Conservation (phyloP, 2,888 invertebrate species). For the Nymphalis c-album region DNA sequence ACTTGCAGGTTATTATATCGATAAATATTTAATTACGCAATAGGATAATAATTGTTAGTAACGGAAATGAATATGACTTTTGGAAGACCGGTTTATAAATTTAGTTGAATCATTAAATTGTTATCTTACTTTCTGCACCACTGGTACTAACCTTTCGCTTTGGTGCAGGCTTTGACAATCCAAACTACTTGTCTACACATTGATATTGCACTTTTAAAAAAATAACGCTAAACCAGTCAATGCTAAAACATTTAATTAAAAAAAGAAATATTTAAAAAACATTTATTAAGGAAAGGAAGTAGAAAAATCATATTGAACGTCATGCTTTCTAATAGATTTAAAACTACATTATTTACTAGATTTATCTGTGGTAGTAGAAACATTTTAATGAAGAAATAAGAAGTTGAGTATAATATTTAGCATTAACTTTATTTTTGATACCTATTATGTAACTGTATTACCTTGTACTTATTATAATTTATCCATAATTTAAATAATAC, state of each 20-base stretch:
- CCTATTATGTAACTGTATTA: too few relatives aligned
- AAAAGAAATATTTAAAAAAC: background rate
- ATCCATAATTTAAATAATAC: too few relatives aligned
- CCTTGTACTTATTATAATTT: too few relatives aligned
- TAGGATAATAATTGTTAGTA: slow-evolving; percentile 29
- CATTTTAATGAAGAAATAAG: too few relatives aligned
- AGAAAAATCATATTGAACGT: background rate
- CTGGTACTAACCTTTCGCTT: slow-evolving; percentile 51
- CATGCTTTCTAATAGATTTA: background rate
- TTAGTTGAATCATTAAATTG: slow-evolving; percentile 79
- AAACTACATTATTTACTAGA: background rate
- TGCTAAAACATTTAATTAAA: slow-evolving; percentile 11
- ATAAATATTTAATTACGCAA: slow-evolving; percentile 1
- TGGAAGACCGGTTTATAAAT: slow-evolving; percentile 27
- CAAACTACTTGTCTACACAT: slow-evolving; percentile 38
- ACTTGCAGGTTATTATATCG: slow-evolving; percentile 9
- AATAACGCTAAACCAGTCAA: slow-evolving; percentile 16
- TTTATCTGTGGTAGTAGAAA: too few relatives aligned
- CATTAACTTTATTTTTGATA: too few relatives aligned
- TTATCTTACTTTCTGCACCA: slow-evolving; percentile 76
- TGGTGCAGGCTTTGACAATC: slow-evolving; percentile 73
- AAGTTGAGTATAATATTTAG: too few relatives aligned
- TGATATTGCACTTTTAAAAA: slow-evolving; percentile 4
- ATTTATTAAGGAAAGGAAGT: background rate
- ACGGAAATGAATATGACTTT: slow-evolving; percentile 37